Base-by-base conservation (phyloP, 2,113 vertebrate genomes). In the Calonectris borealis region DNA sequence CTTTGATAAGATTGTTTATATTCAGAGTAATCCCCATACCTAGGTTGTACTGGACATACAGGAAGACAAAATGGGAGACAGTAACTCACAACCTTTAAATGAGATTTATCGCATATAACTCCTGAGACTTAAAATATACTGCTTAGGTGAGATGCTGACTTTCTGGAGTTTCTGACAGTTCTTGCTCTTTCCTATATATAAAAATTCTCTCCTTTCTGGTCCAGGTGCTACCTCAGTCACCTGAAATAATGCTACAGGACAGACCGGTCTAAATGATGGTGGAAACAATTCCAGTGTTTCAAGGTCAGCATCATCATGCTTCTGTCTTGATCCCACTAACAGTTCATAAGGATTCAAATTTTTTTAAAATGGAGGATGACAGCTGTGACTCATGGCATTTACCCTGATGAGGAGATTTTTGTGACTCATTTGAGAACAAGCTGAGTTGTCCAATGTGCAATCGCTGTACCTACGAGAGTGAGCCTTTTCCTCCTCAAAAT, bases 351-450 rank as follows among this genome's bases (percentile, higher is more conserved):
- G 55, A 82, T 70, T 81, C 25, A 86, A 81, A 78, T 34, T 31
- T 83, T 83, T 94, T 78, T 36, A 34, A 75, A 91, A 71, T 2
- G 3, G 38, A 69, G 48, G 21, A 31, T 71, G 73, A 48, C 29
- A 71, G 32, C 66, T 87, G 48, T 97, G 95, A 93, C 81, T 96
- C 49, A 64, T 32, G 65, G 61, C 68, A 49, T 66, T 95, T 79
- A 76, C 69, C n/a, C 55, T 22, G 32, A 58, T 69, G 34, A 79
- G 51, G 76, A 91, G 58, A 55, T 51, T 88, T 79, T 90, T 91
- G 79, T 96, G 83, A 93, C 68, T 96, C 62, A 70, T 78, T 65
- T 79, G 44, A 60, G 70, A 76, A 34, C 13, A 65, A 62, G 54
- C 36, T n/a, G 48, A 78, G 65, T 89, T 86, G 65, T 68, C 78